Percentiles rank a stretch among this genome's conserved stretches.
These are phyloP conservation scores for Taenaris catops DNA, from an alignment of 2,888 invertebrate genomes.

Conservation along the genomic window DNA sequence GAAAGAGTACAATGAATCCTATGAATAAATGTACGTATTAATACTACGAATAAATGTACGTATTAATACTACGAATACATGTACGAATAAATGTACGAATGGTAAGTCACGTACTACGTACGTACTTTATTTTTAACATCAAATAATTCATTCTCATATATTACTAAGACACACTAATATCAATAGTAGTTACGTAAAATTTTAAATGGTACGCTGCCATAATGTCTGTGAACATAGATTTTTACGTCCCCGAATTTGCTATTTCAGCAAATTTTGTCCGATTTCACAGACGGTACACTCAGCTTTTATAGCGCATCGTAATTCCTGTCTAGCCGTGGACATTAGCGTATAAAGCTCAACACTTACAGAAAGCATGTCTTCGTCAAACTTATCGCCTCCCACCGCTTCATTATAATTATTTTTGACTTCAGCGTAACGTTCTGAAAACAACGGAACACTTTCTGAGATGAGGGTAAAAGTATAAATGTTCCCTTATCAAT, in stretches of 20 bases:
- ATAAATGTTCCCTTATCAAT: too few relatives aligned
- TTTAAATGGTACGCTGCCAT: constrained; percentile 1
- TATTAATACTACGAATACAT: too few relatives aligned
- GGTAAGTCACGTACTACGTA: too few relatives aligned
- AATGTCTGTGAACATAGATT: constrained; percentile 6
- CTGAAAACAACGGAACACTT: constrained; percentile 29
- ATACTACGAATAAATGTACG: too few relatives aligned
- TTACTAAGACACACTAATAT: too few relatives aligned
- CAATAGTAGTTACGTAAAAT: too few relatives aligned
- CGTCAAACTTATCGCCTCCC: constrained; percentile 31
- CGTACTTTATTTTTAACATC: too few relatives aligned
- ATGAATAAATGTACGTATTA: too few relatives aligned
- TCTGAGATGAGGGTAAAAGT: too few relatives aligned
- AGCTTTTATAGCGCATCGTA: constrained; percentile 7
- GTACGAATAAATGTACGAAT: too few relatives aligned
- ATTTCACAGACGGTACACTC: constrained; percentile 6
- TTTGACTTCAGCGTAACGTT: constrained; percentile 29
- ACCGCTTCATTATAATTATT: constrained; percentile 28
- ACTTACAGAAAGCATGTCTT: constrained; percentile 39
- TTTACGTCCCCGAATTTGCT: constrained; percentile 8
- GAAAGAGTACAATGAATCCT: too few relatives aligned
- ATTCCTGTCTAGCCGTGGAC: constrained; percentile 17
- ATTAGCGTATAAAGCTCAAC: constrained; percentile 5
- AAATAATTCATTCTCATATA: too few relatives aligned
- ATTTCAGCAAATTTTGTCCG: neutral